A percentile compares a stretch with the other conserved stretches of the same genome.
These are phyloP conservation scores for Chionis minor DNA, from an alignment of 2,113 vertebrate species.

Conservation along the genomic window DNA sequence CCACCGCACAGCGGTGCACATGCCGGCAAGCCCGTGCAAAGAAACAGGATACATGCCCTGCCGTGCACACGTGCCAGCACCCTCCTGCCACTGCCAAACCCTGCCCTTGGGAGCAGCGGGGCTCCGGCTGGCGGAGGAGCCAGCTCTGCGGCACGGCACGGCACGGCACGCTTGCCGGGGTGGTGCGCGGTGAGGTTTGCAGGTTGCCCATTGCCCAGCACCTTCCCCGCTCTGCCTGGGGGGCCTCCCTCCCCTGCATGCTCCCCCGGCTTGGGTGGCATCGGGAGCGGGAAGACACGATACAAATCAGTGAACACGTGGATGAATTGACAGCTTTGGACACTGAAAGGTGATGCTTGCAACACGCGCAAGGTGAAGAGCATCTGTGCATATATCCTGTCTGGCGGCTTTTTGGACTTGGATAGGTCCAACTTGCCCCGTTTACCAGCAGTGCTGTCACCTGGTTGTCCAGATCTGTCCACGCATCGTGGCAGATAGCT, in stretches of 20 bases:
- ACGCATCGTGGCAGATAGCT: not conserved
- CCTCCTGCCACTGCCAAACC: not conserved
- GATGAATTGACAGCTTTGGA: not conserved
- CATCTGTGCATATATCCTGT: not conserved
- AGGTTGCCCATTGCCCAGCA: not conserved
- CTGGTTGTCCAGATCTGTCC: not conserved
- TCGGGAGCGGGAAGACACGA: fast-evolving
- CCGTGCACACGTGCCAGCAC: not conserved
- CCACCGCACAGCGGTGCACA: not conserved
- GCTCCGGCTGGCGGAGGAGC: fast-evolving
- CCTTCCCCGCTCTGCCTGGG: not conserved
- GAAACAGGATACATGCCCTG: not conserved
- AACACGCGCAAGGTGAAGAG: not conserved
- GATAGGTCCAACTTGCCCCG: not conserved
- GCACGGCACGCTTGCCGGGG: fast-evolving
- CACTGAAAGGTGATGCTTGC: not conserved
- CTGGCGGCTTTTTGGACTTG: not conserved
- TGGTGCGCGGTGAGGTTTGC: not conserved
- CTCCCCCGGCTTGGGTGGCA: not conserved
- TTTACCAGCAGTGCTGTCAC: not conserved
- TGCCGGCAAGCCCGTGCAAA: not conserved
- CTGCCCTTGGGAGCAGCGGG: not conserved
- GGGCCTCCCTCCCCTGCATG: fast-evolving
- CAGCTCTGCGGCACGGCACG: fast-evolving
- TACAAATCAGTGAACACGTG: fast-evolving